Evolutionary conservation across 2,113 vertebrate species (phyloP).

Genomic region (Alethe castanea): DNA sequence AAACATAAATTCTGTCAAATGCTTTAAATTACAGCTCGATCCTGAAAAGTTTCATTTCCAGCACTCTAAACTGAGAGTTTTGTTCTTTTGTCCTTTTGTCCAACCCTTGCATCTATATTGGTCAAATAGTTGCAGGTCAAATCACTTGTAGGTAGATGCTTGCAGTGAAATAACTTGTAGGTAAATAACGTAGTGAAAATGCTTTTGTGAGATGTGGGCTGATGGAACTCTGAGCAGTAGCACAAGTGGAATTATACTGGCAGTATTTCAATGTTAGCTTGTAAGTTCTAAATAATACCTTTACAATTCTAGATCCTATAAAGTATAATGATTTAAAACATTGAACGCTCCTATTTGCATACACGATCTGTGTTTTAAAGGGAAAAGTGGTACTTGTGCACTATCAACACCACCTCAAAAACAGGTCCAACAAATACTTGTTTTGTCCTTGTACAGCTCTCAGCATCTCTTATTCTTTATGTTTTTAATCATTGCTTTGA

Average conservation of each 20-base stretch:
- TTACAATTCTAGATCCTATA: not conserved
- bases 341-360: not conserved
- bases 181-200: not conserved
- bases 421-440: not conserved
- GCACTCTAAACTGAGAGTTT: not conserved
- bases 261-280: not conserved
- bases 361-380: accelerated
- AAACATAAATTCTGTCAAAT: not conserved
- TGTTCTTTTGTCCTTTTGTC: not conserved
- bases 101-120: not conserved
- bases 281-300: not conserved
- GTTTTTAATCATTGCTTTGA: not conserved
- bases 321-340: not conserved
- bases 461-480: not conserved
- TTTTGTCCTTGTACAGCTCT: not conserved
- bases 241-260: not conserved
- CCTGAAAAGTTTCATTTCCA: not conserved
- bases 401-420: not conserved
- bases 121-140: not conserved
- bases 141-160: not conserved
- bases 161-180: not conserved
- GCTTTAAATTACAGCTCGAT: not conserved
- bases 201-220: not conserved
- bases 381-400: not conserved
- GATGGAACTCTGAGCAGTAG: not conserved